Evolutionary conservation across 2,797 vertebrate species (phyloP).

Genomic region (Sebastes itinus): DNA sequence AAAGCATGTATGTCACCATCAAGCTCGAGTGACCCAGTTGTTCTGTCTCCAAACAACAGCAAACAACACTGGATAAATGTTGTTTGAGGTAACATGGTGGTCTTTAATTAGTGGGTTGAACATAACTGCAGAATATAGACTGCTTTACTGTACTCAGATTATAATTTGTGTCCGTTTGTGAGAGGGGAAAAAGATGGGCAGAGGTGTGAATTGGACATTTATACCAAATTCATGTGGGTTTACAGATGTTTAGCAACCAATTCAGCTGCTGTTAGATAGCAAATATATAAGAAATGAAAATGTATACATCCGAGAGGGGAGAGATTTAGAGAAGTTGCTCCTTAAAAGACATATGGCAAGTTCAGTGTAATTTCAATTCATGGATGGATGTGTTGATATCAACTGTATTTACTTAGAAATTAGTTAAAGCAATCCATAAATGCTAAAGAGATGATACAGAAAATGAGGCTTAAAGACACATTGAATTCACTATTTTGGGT

Average conservation of each 20-base stretch:
- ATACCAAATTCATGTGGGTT: not conserved
- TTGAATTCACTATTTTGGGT: not conserved
- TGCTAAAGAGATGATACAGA: not conserved
- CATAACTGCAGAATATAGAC: not conserved
- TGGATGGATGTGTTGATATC: not conserved
- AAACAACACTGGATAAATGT: slow-evolving; percentile 5
- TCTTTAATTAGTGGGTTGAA: not conserved
- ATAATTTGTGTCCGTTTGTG: not conserved
- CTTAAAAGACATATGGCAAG: not conserved
- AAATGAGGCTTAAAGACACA: not conserved
- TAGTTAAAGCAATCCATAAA: not conserved
- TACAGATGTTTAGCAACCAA: not conserved
- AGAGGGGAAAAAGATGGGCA: not conserved
- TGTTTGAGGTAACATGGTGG: not conserved
- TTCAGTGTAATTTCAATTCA: not conserved
- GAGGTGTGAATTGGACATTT: not conserved
- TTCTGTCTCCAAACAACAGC: not conserved
- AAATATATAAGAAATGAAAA: not conserved
- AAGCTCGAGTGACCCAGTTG: slow-evolving; percentile 25
- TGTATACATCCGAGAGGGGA: not conserved
- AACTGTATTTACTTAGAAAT: not conserved
- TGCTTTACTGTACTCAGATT: not conserved
- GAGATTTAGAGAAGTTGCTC: not conserved
- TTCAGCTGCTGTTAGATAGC: not conserved
- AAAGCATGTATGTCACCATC: slow-evolving; percentile 10